Base-by-base conservation (phyloP, 1,140 invertebrate species). In the Chionoecetes opilio region DNA sequence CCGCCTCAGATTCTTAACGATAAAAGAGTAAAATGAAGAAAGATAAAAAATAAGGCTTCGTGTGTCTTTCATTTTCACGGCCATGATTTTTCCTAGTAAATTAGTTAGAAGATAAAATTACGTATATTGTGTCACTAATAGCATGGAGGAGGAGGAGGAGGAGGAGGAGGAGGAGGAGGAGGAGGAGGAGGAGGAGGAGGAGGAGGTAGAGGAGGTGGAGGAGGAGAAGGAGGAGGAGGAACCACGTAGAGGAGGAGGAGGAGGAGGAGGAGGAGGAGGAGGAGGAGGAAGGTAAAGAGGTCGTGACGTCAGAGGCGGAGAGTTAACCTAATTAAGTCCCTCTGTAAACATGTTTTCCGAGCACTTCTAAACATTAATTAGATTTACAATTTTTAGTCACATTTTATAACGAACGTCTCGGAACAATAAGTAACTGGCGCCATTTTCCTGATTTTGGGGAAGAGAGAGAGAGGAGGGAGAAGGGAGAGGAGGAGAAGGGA, bases 271-370 rank as follows among this genome's bases (percentile, higher is more conserved):
- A 90, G 9, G 6, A 34, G 8, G 37, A 3, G 85, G 31, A 29
- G 31, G 0, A 9, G 31, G 32, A 38, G 31, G 31, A 9, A 32
- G 84, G 8, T 2, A 86, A 35, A 17, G n/a, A n/a, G n/a, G 63
- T 75, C 6, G 37, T 29, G 35, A 46, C 37, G 46, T 53, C 46
- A 63, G n/a, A 17, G 88, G 86, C n/a, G 88, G 88, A 41, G 35
- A n/a, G 88, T 53, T 31, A 82, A 75, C 17, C 21, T 26, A 91
- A 31, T 91, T 26, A 35, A 6, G 46, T 17, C 26, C 11, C 26
- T 34, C 46, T 32, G 53, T 63, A 82, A 82, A 92, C 53, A 92
- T 92, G 63, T 82, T 92, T 75, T 82, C 29, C 87, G 29, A 26
- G 35, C 87, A 29, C 21, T 17, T 89, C 26, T 89, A 5, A 89